Evolutionary conservation across 2,797 vertebrate species (phyloP).

Genomic region (Lepilemur ruficaudatus): DNA sequence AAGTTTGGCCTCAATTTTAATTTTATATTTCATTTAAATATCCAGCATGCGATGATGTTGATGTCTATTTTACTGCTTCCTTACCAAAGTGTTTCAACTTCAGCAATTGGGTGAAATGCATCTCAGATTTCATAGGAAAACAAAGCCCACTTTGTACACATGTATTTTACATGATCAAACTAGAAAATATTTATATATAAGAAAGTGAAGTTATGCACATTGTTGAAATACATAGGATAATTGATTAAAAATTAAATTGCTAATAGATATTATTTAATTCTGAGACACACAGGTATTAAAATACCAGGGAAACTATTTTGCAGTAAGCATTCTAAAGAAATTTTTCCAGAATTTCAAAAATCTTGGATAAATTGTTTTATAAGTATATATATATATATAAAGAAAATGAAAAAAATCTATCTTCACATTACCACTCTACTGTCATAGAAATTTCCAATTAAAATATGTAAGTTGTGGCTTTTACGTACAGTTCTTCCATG

Average conservation of each 20-base stretch:
- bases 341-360: neutral
- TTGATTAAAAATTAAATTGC: slow-evolving; percentile 22
- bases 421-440: neutral
- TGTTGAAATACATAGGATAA: neutral
- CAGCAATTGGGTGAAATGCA: neutral
- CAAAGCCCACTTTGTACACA: neutral
- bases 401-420: neutral
- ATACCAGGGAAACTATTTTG: neutral
- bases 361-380: neutral
- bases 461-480: neutral
- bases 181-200: slow-evolving; percentile 33
- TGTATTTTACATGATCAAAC: neutral
- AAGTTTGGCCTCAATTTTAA: neutral
- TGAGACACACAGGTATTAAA: slow-evolving; percentile 8
- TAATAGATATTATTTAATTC: slow-evolving; percentile 29
- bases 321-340: neutral
- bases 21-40: slow-evolving; percentile 37
- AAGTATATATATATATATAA: neutral
- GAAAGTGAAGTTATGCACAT: neutral
- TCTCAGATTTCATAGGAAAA: slow-evolving; percentile 13
- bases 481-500: neutral
- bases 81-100: neutral
- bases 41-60: neutral
- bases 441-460: neutral
- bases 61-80: neutral